A percentile compares a stretch with the other conserved stretches of the same genome.
Evolutionary conservation across 2,888 invertebrate species (phyloP).

Genomic region (Cyrtodaria siliqua): DNA sequence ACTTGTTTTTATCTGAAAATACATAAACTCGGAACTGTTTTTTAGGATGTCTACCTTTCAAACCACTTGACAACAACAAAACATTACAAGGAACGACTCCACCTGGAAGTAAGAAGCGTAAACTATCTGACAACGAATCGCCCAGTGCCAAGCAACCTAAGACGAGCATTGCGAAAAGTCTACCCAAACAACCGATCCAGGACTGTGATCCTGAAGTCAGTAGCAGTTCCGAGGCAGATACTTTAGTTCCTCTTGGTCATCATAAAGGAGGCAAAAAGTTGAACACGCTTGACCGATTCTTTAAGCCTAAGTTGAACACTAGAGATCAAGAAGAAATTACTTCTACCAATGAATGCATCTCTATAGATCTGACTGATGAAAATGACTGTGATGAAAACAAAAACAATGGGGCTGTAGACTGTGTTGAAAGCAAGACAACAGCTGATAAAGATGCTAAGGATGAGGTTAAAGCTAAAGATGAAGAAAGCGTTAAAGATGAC

Average conservation of each 20-base stretch:
- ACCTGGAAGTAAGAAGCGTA: conserved; percentile 67
- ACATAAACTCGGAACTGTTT: conserved; percentile 12
- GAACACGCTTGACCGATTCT: conserved; percentile 66
- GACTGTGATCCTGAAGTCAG: conserved; percentile 80
- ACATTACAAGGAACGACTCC: conserved; percentile 50
- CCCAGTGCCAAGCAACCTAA: conserved; percentile 70
- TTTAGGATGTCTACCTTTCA: conserved; percentile 69
- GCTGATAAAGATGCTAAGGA: conserved; percentile 4
- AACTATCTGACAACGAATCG: conserved; percentile 70
- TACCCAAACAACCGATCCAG: conserved; percentile 8
- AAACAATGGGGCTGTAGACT: neutral
- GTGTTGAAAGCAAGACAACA: conserved; percentile 4
- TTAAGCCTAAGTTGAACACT: conserved; percentile 26
- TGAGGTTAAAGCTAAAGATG: neutral
- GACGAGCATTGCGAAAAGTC: conserved; percentile 19
- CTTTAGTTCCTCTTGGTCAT: conserved; percentile 23
- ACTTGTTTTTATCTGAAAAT: no score
- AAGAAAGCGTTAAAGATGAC: neutral
- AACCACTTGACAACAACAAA: conserved; percentile 62
- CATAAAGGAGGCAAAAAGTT: conserved; percentile 43
- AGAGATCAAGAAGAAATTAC: conserved; percentile 73
- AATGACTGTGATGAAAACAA: neutral
- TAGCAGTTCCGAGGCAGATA: conserved; percentile 80
- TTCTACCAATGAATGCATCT: conserved; percentile 74
- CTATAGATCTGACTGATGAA: conserved; percentile 71